Evolutionary conservation across 2,797 vertebrate genomes (phyloP).

Genomic region (Malacoraja senta): DNA sequence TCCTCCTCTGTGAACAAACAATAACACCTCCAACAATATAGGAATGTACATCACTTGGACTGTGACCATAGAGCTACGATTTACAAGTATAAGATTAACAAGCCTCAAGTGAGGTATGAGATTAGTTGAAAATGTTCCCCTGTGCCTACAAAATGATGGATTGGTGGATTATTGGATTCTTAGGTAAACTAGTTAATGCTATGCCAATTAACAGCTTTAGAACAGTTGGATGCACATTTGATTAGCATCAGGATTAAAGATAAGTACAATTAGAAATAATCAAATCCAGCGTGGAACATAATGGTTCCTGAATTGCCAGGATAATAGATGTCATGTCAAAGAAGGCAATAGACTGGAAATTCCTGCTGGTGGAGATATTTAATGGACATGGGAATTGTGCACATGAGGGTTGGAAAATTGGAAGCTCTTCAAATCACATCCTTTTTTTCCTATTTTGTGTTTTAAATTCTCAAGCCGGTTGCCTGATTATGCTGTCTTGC

Average conservation of each 20-base stretch:
- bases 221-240: conserved; percentile 28
- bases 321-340: not conserved
- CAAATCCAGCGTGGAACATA: not conserved
- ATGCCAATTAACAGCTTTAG: conserved; percentile 21
- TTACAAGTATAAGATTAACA: not conserved
- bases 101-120: not conserved
- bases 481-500: not conserved
- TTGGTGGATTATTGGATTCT: not conserved
- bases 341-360: not conserved
- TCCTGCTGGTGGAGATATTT: not conserved
- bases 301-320: conserved; percentile 21
- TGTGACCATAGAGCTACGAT: not conserved
- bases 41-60: not conserved
- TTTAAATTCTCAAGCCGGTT: not conserved
- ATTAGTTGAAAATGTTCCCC: not conserved
- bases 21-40: not conserved
- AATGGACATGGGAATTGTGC: not conserved
- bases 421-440: not conserved
- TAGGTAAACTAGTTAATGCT: not conserved
- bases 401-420: not conserved
- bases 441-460: not conserved
- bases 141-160: not conserved
- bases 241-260: conserved; percentile 16
- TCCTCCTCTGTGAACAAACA: not conserved
- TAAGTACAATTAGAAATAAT: conserved; percentile 14